A percentile compares a stretch with the other conserved stretches of the same genome.
Conservation (phyloP, 2,797 vertebrate genomes). For the Melanotaenia boesemani region DNA sequence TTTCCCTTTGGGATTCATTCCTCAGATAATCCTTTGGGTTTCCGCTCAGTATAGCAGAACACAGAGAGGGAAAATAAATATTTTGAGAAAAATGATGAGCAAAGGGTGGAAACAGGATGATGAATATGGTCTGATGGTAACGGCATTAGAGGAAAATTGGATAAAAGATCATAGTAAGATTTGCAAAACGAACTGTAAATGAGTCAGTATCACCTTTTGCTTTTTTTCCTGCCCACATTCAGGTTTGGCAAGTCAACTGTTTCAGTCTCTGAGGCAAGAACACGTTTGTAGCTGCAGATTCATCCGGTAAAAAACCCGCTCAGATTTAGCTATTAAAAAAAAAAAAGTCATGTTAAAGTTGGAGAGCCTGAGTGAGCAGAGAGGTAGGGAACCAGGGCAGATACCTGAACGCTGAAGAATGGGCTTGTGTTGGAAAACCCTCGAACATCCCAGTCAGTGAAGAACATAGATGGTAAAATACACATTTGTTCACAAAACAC, state of each 20-base stretch:
- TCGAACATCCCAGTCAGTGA: too few relatives aligned
- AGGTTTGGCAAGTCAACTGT: slow-evolving; percentile 66
- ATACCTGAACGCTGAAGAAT: too few relatives aligned
- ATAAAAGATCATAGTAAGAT: slow-evolving; percentile 5
- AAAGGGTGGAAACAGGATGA: neutral
- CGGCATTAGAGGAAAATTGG: neutral
- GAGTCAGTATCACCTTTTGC: slow-evolving; percentile 10
- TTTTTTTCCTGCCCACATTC: slow-evolving; percentile 49
- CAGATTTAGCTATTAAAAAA: slow-evolving; percentile 11
- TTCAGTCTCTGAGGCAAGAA: slow-evolving; percentile 29
- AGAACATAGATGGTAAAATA: too few relatives aligned
- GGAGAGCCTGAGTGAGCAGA: neutral
- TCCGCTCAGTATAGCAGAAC: neutral
- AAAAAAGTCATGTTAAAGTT: neutral
- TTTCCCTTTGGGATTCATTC: slow-evolving; percentile 59
- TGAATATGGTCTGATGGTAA: neutral
- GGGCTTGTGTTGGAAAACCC: too few relatives aligned
- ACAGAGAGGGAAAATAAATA: slow-evolving; percentile 8
- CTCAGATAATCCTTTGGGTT: slow-evolving; percentile 44
- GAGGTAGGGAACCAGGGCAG: too few relatives aligned
- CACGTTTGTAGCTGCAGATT: slow-evolving; percentile 42
- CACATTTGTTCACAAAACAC: too few relatives aligned
- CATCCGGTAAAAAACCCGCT: slow-evolving; percentile 19
- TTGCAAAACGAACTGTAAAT: slow-evolving; percentile 12
- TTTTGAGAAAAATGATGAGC: neutral